Conservation (phyloP, 2,113 vertebrate species). For the Typhlomys cinereus region DNA sequence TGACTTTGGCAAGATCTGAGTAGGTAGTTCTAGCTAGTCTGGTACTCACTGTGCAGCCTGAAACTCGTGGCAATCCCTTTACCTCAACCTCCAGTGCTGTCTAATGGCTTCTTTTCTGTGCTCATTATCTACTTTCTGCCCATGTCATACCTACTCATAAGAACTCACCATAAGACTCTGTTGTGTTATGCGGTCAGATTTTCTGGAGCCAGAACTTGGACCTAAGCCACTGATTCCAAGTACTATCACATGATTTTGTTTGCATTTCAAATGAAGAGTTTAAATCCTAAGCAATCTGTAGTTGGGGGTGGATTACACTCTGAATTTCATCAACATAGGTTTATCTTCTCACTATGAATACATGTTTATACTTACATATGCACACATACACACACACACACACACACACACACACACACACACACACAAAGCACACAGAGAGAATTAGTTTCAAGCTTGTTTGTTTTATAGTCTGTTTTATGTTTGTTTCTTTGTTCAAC, state of each 20-base stretch:
- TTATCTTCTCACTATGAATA: background rate
- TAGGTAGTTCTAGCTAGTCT: background rate
- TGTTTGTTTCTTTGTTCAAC: background rate
- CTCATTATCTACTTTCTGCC: background rate
- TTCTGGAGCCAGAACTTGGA: background rate
- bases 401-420: background rate
- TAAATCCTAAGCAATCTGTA: constrained; percentile 15
- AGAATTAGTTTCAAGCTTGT: background rate
- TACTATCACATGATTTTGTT: background rate
- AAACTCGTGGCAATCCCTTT: background rate
- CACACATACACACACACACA: background rate
- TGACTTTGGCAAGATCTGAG: background rate
- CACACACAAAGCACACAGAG: background rate
- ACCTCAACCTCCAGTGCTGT: background rate
- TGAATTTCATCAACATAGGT: constrained; percentile 14
- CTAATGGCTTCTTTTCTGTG: background rate
- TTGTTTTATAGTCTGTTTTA: constrained; percentile 39
- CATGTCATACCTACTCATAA: background rate
- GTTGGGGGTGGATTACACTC: constrained; percentile 17
- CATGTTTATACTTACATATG: background rate
- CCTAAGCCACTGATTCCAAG: background rate
- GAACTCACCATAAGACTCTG: background rate
- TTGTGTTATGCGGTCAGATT: background rate
- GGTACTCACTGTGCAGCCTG: background rate
- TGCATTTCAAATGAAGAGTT: background rate